Percentiles rank a stretch among this genome's conserved stretches.
phyloP scores from a whole-genome alignment of 2,113 vertebrate genomes.

The Hirundichthys speculiger region DNA sequence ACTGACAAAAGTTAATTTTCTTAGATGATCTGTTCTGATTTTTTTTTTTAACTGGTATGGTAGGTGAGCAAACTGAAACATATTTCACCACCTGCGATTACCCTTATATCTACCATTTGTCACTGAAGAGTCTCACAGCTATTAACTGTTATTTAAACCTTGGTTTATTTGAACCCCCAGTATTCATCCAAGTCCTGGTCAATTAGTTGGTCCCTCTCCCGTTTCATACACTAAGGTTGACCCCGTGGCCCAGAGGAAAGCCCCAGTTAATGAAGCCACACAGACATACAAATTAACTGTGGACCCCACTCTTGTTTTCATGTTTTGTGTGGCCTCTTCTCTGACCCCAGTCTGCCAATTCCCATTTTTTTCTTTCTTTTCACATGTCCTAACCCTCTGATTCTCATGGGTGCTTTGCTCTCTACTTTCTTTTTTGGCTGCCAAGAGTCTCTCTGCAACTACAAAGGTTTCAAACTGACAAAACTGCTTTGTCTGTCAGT shows the following conservation, averaged over 20 bases:
- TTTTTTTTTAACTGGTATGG: not conserved
- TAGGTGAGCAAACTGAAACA: not conserved
- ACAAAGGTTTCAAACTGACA: conserved; percentile 7
- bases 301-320: conserved; percentile 23
- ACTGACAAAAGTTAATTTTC: not conserved
- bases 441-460: not conserved
- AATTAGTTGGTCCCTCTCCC: conserved; percentile 78
- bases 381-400: not conserved
- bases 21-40: conserved; percentile 16
- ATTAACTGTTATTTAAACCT: conserved; percentile 67
- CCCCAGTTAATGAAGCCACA: conserved; percentile 21
- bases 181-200: conserved; percentile 66
- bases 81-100: conserved; percentile 1
- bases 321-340: conserved; percentile 14
- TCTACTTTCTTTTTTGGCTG: not conserved
- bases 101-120: conserved; percentile 1
- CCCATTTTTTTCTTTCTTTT: not conserved
- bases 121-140: conserved; percentile 9
- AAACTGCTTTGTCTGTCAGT: not conserved
- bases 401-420: not conserved
- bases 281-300: conserved; percentile 27
- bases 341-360: conserved; percentile 17
- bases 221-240: conserved; percentile 62
- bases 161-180: conserved; percentile 48
- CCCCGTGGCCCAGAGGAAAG: conserved; percentile 47